These are phyloP conservation scores for Paedocypris micromegethes DNA, from an alignment of 2,797 vertebrate genomes.

Conservation along the genomic window DNA sequence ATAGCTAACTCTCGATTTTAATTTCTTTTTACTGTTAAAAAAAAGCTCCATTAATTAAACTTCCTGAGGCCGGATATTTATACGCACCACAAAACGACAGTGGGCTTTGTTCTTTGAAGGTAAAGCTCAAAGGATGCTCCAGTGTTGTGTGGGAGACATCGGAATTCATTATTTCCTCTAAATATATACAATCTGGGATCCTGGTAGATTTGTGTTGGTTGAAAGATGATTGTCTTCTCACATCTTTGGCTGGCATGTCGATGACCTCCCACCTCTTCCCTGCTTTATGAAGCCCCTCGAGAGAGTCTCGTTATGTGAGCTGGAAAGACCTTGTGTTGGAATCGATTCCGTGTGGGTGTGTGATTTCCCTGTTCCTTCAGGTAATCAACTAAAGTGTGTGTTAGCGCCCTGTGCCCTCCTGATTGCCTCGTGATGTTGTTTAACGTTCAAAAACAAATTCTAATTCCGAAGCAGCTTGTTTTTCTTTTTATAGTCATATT, in stretches of 20 bases:
- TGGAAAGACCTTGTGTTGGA: conserved; percentile 35
- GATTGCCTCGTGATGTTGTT: background rate
- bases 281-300: conserved; percentile 11
- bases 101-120: conserved; percentile 36
- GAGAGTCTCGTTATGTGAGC: conserved; percentile 34
- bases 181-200: conserved; percentile 11
- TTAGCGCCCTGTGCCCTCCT: background rate
- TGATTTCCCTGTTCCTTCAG: conserved; percentile 39
- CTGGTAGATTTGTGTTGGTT: conserved; percentile 15
- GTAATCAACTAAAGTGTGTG: conserved; percentile 32
- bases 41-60: conserved; percentile 3
- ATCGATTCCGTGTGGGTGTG: conserved; percentile 46
- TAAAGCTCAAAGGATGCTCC: conserved; percentile 28
- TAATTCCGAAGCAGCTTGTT: too few relatives aligned
- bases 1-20: conserved; percentile 20
- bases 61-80: conserved; percentile 17
- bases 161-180: conserved; percentile 43
- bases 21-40: conserved; percentile 10
- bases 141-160: conserved; percentile 40
- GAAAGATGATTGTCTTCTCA: conserved; percentile 14
- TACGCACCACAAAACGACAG: conserved; percentile 1
- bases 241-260: background rate
- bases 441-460: background rate
- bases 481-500: too few relatives aligned
- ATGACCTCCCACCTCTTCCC: conserved; percentile 29